Evolutionary conservation across 2,888 invertebrate species (phyloP), one percentile per base, ranked within the genome.

Genomic region (Mactromeris polynyma): DNA sequence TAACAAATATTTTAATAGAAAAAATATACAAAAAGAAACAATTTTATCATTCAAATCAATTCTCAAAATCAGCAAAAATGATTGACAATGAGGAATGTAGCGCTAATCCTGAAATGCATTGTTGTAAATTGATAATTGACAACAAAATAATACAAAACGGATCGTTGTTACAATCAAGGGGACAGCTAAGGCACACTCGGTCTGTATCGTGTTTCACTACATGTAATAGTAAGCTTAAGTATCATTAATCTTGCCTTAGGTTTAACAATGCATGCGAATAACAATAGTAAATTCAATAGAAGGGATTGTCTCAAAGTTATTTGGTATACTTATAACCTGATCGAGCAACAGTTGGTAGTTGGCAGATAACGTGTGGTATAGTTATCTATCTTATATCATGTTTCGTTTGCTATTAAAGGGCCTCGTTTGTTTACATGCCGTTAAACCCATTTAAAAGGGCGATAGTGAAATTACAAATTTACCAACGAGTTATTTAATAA

Each of bases 221-320:
- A 78, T 31, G 84, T 78, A 84, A 84, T 51, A 7, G 33, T 51
- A 78, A 26, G 36, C 84, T n/a, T 26, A 33, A 78, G 77, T 33
- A 26, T 77, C 33, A 78, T 54, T 31, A 78, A 78, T 84, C 36
- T 84, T 40, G 26, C 26, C 26, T 79, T 40, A 21, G 19, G 33
- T 36, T 42, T 79, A 26, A 79, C 42, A 79, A 79, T 33, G 73
- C 73, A 73, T 73, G 14, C 0, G 17, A 73, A 73, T 73, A 73
- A 73, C 73, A 73, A 73, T 73, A 19, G 73, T 19, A 26, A 36
- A 79, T 40, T 46, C 40, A 38, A 69, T 40, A 31, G 38, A 80
- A 54, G 84, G 78, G 84, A 51, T 77, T 33, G 42, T 84, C 84
- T 84, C 84, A 84, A 84, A 21, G 26, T 38, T 36, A 84, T 78